These are phyloP conservation scores for Mus pahari DNA, from an alignment of 2,113 vertebrate genomes.

Conservation along the genomic window DNA sequence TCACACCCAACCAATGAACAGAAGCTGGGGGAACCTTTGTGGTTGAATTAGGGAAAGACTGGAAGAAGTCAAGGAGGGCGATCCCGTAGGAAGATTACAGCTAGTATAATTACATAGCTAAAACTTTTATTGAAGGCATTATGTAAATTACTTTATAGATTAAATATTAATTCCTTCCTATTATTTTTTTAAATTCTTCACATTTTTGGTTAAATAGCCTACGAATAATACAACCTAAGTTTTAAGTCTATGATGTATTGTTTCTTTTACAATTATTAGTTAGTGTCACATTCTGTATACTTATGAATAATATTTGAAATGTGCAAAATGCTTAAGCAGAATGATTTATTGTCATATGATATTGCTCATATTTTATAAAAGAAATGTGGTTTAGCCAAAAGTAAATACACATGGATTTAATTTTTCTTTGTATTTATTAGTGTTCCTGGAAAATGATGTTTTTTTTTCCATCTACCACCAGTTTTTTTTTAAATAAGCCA, in stretches of 20 bases:
- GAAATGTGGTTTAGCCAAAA: not conserved
- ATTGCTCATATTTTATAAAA: not conserved
- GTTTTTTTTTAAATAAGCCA: not conserved
- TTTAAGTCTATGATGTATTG: not conserved
- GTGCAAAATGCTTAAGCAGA: not conserved
- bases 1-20: no score
- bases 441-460: not conserved
- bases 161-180: not conserved
- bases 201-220: not conserved
- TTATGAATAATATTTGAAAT: not conserved
- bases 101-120: not conserved
- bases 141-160: not conserved
- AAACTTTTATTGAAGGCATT: not conserved
- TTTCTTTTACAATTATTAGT: not conserved
- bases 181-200: not conserved
- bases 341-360: not conserved
- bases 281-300: not conserved
- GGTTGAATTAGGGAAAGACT: no score
- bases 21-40: no score
- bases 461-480: no score
- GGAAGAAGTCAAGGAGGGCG: no score
- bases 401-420: not conserved
- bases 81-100: not conserved
- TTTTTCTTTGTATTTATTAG: not conserved
- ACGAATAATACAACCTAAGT: not conserved